These are phyloP conservation scores for Phalera bucephala DNA, from an alignment of 2,888 invertebrate genomes.

Conservation along the genomic window DNA sequence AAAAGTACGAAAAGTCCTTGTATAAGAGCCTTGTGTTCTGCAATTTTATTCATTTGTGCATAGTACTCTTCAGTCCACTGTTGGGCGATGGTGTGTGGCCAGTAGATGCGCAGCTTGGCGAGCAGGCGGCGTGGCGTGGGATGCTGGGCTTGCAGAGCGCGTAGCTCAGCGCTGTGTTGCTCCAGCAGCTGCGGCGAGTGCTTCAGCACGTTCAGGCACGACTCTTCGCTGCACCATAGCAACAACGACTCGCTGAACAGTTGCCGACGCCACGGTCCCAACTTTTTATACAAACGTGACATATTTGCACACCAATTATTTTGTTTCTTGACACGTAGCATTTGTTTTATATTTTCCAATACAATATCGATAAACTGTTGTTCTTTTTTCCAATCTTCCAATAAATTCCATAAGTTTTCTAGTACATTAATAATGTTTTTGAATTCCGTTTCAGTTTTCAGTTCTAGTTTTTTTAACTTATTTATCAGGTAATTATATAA, in stretches of 20 bases:
- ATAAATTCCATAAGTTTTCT: constrained; percentile 32
- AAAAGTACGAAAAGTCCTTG: constrained; percentile 49
- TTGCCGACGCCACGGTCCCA: constrained; percentile 56
- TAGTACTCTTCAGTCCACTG: constrained; percentile 42
- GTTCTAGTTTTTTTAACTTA: constrained; percentile 32
- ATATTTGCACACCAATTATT: constrained; percentile 42
- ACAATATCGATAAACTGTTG: constrained; percentile 44
- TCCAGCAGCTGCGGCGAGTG: constrained; percentile 52
- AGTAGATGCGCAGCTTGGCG: constrained; percentile 56
- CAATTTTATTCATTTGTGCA: constrained; percentile 32
- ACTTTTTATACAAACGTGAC: constrained; percentile 47
- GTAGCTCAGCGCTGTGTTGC: constrained; percentile 37
- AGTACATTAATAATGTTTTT: constrained; percentile 21
- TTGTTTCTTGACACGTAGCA: constrained; percentile 42
- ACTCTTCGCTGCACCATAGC: constrained; percentile 44
- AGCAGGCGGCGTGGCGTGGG: constrained; percentile 39
- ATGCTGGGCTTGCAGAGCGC: constrained; percentile 37
- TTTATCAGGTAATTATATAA: constrained; percentile 34
- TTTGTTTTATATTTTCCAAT: constrained; percentile 44
- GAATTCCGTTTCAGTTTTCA: constrained; percentile 31
- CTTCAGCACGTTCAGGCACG: constrained; percentile 60
- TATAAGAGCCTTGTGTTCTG: constrained; percentile 45
- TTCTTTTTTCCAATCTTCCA: constrained; percentile 53
- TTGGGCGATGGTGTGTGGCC: constrained; percentile 44
- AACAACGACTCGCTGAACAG: constrained; percentile 60